Evolutionary conservation across 2,888 invertebrate species (phyloP).

Genomic region (Tenthredo distinguenda): DNA sequence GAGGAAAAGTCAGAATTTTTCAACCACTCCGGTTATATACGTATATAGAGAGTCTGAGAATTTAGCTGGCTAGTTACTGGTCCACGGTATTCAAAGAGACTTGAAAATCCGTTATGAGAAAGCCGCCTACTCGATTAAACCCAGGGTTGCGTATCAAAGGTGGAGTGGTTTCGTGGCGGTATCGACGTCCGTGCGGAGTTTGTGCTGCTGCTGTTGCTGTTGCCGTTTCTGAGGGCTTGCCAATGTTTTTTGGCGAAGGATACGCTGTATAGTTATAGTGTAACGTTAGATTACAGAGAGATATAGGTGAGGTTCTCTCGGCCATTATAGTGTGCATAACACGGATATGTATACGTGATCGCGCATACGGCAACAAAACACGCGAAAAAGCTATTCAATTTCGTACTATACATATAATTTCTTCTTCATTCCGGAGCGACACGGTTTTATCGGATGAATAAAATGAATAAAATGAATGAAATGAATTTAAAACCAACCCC

Average conservation of each 20-base stretch:
- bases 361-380: neutral
- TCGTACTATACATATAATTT: neutral
- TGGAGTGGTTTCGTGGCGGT: neutral
- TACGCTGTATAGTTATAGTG: neutral
- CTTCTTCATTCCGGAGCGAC: neutral
- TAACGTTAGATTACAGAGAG: neutral
- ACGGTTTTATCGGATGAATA: neutral
- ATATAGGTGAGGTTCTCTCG: neutral
- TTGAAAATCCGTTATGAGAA: constrained; percentile 3
- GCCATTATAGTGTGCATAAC: neutral
- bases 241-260: constrained; percentile 7
- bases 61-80: neutral
- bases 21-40: neutral
- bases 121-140: neutral
- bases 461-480: neutral
- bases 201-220: neutral
- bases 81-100: neutral
- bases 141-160: constrained; percentile 4
- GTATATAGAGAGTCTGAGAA: neutral
- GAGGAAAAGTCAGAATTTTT: neutral
- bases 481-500: neutral
- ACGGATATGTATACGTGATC: neutral
- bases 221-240: neutral
- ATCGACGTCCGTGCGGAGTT: constrained; percentile 11
- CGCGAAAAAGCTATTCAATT: neutral